Evolutionary conservation across 2,888 invertebrate species (phyloP).

Genomic region (Thysanoteuthis rhombus): DNA sequence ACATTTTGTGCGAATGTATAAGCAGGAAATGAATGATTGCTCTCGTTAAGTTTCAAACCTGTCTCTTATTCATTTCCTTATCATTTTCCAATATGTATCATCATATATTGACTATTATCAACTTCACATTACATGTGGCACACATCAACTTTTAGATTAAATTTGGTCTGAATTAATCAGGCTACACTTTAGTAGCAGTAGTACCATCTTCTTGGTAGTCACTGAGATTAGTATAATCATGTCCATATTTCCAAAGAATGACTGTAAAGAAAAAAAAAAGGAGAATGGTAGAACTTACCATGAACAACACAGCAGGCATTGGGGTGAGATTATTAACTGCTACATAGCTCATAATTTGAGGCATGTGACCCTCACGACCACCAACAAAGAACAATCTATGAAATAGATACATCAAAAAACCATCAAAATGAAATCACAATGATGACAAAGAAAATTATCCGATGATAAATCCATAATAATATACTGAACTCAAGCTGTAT

Average conservation of each 20-base stretch:
- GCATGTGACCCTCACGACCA: slow-evolving; percentile 97
- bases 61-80: background rate
- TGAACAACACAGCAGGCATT: slow-evolving; percentile 91
- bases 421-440: background rate
- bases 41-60: background rate
- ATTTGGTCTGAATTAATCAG: no score
- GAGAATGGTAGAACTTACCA: slow-evolving; percentile 72
- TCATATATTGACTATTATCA: no score
- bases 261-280: background rate
- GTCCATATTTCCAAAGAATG: no score
- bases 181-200: no score
- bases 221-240: no score
- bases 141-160: background rate
- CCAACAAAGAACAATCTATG: slow-evolving; percentile 76
- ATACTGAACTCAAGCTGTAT: no score
- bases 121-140: background rate
- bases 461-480: no score
- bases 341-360: slow-evolving; percentile 94
- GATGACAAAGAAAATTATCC: no score
- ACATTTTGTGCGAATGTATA: background rate
- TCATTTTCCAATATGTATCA: no score
- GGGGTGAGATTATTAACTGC: slow-evolving; percentile 88
- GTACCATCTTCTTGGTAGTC: no score
- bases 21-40: background rate
- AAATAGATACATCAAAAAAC: background rate